Percentiles rank a stretch among this genome's conserved stretches.
Conservation (phyloP, 1,140 invertebrate genomes). For the Brachionus rubens region DNA sequence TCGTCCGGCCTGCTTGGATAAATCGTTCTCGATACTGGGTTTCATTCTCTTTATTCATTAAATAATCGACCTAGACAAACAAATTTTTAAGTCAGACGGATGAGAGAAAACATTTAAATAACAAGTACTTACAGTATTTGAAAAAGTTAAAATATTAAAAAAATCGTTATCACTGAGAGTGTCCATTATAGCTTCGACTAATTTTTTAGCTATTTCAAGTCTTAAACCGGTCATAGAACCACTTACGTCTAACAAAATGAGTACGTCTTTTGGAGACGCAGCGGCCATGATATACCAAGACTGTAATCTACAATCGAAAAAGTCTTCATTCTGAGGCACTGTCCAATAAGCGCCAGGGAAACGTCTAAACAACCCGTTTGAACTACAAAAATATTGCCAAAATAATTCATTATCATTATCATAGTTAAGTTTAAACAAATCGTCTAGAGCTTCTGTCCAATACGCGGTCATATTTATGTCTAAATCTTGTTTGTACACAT, state of each 20-base stretch:
- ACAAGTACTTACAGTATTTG: not conserved
- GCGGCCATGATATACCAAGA: constrained; percentile 85
- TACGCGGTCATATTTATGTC: constrained; percentile 30
- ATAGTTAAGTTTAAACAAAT: constrained; percentile 32
- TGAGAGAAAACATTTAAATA: too few relatives aligned
- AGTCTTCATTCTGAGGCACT: constrained; percentile 12
- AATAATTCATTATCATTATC: constrained; percentile 21
- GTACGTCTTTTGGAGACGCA: constrained; percentile 91
- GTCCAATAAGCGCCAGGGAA: constrained; percentile 41
- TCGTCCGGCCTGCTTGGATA: constrained; percentile 17
- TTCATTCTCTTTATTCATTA: constrained; percentile 12
- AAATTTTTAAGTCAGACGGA: too few relatives aligned
- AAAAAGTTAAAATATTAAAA: constrained; percentile 73
- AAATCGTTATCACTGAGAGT: constrained; percentile 97
- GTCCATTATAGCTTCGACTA: constrained; percentile 82
- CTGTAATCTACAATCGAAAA: constrained; percentile 46
- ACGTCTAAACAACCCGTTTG: constrained; percentile 21
- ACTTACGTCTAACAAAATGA: constrained; percentile 87
- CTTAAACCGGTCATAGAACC: constrained; percentile 96
- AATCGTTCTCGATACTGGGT: not conserved
- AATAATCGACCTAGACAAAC: not conserved
- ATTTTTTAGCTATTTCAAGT: constrained; percentile 84
- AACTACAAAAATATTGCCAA: constrained; percentile 47
- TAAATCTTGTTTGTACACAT: constrained; percentile 25
- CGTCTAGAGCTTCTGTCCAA: constrained; percentile 26